A percentile compares a stretch with the other conserved stretches of the same genome.
phyloP scores from a whole-genome alignment of 2,888 invertebrate species.

The Drosophila paramelanica region DNA sequence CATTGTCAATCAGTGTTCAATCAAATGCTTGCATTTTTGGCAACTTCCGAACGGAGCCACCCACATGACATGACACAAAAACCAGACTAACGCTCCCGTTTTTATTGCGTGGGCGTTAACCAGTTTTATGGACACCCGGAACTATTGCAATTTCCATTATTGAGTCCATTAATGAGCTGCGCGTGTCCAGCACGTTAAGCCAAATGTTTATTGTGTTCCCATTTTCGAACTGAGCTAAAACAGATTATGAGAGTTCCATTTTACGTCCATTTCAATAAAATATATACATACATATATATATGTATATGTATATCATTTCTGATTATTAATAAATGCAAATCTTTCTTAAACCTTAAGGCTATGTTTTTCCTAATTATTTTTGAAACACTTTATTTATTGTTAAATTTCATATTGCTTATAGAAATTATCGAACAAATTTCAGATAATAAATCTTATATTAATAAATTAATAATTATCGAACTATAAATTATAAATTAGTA shows the following conservation, averaged over 20 bases:
- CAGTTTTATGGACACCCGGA: slow-evolving; percentile 64
- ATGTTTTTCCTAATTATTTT: too few species aligned
- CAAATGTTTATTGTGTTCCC: slow-evolving; percentile 43
- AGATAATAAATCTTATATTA: too few species aligned
- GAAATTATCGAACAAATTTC: too few species aligned
- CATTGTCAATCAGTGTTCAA: slow-evolving; percentile 75
- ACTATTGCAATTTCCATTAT: slow-evolving; percentile 65
- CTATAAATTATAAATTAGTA: too few species aligned
- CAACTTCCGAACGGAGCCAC: slow-evolving; percentile 67
- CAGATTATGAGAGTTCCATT: neutral
- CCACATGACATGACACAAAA: slow-evolving; percentile 49
- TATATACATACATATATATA: too few species aligned
- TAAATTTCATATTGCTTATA: too few species aligned
- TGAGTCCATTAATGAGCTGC: slow-evolving; percentile 58
- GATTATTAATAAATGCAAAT: neutral
- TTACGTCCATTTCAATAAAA: too few species aligned
- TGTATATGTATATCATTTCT: too few species aligned
- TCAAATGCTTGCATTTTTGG: slow-evolving; percentile 71
- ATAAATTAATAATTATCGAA: too few species aligned
- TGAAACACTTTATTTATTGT: too few species aligned
- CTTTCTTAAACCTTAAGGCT: too few species aligned
- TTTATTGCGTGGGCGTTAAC: slow-evolving; percentile 75
- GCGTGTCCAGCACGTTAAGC: slow-evolving; percentile 34
- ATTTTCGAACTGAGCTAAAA: slow-evolving; percentile 12
- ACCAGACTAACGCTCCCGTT: slow-evolving; percentile 43